A percentile compares a stretch with the other conserved stretches of the same genome.
phyloP scores from a whole-genome alignment of 2,797 vertebrate species.

The Aldrovandia affinis region DNA sequence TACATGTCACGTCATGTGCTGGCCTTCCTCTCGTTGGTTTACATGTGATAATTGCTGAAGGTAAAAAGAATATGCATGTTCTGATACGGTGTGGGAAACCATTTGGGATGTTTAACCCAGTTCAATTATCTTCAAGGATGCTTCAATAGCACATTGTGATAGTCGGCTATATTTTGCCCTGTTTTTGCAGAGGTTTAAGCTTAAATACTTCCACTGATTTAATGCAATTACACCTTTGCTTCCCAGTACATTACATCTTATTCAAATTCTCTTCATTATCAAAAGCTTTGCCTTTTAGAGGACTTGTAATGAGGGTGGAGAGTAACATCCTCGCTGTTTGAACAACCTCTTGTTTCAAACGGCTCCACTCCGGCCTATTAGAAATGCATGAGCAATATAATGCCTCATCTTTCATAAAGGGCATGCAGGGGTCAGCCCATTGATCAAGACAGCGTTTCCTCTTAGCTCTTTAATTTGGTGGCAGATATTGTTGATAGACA shows the following conservation, averaged over 20 bases:
- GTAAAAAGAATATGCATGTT: background rate
- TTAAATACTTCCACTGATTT: slow-evolving; percentile 76
- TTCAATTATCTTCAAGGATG: background rate
- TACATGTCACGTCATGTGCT: too few relatives aligned
- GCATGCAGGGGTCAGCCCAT: slow-evolving; percentile 63
- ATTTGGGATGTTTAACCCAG: background rate
- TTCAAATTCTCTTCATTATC: slow-evolving; percentile 74
- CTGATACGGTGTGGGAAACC: background rate
- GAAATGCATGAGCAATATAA: slow-evolving; percentile 66
- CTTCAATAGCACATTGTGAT: background rate
- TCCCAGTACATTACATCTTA: slow-evolving; percentile 65
- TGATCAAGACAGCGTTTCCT: slow-evolving; percentile 52
- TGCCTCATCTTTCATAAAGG: slow-evolving; percentile 65
- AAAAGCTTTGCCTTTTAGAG: slow-evolving; percentile 71
- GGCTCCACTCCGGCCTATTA: slow-evolving; percentile 71
- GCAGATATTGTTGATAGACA: background rate
- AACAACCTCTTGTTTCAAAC: slow-evolving; percentile 62
- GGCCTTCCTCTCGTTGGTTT: background rate
- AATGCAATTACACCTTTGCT: slow-evolving; percentile 71
- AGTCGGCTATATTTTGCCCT: background rate
- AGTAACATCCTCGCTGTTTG: slow-evolving; percentile 32
- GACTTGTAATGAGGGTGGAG: slow-evolving; percentile 77
- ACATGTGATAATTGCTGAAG: background rate
- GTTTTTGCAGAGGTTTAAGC: slow-evolving; percentile 65
- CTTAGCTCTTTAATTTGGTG: slow-evolving; percentile 4